phyloP scores from a whole-genome alignment of 2,113 vertebrate species.

The Motacilla tschutschensis region DNA sequence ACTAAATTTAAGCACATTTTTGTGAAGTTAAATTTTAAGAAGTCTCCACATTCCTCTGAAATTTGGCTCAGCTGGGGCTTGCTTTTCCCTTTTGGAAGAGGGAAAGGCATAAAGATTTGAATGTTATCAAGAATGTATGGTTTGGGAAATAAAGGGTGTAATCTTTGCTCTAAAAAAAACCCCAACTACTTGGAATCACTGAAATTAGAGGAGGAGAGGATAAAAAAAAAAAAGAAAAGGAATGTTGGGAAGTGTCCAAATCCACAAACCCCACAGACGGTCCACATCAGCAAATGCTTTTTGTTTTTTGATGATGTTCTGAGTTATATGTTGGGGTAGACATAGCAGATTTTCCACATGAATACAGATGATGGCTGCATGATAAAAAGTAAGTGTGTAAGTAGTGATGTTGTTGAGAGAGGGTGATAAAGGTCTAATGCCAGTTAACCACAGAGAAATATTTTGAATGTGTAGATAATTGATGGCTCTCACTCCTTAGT shows the following conservation, averaged over 20 bases:
- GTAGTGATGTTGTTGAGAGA: not conserved
- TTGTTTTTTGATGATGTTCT: conserved; percentile 6
- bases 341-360: not conserved
- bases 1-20: not conserved
- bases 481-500: not conserved
- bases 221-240: not conserved
- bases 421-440: not conserved
- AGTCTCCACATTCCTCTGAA: not conserved
- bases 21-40: not conserved
- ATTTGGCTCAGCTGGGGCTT: not conserved
- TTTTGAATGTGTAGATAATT: not conserved
- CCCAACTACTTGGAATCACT: not conserved
- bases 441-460: not conserved
- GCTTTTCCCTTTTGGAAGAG: not conserved
- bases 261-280: not conserved
- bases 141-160: not conserved
- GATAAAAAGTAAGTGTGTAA: not conserved
- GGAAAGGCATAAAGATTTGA: not conserved
- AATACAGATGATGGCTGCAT: not conserved
- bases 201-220: not conserved
- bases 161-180: not conserved
- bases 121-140: not conserved
- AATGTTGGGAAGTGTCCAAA: not conserved
- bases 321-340: not conserved
- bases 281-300: not conserved